phyloP scores from a whole-genome alignment of 1,140 invertebrate species.

The Coptotermes formosanus region DNA sequence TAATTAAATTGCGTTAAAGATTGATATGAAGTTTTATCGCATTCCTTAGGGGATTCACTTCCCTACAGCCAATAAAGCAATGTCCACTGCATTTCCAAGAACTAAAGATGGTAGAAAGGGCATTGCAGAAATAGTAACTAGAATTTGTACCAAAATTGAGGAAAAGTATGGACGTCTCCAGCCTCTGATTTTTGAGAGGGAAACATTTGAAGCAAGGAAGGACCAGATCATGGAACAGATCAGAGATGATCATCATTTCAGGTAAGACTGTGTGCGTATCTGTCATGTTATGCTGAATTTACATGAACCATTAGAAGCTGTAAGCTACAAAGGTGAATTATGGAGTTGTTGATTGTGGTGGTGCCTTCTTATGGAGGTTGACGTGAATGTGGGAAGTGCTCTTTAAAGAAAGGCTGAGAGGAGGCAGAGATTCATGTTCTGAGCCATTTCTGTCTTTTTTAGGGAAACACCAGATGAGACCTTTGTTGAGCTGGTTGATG shows the following conservation, averaged over 20 bases:
- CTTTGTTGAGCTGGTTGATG: conserved; percentile 36
- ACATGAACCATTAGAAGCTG: no score
- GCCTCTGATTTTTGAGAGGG: conserved; percentile 55
- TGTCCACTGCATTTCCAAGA: conserved; percentile 37
- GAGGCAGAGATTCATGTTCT: no score
- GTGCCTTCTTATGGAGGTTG: no score
- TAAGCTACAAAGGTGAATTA: no score
- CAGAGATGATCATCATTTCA: conserved; percentile 55
- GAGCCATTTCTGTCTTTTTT: background rate
- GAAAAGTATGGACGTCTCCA: conserved; percentile 59
- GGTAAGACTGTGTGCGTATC: conserved; percentile 43
- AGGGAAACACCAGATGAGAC: conserved; percentile 36
- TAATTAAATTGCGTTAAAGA: background rate
- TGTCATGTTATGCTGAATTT: no score
- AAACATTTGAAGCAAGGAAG: conserved; percentile 55
- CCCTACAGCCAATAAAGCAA: conserved; percentile 35
- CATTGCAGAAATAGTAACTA: conserved; percentile 13
- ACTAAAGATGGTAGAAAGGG: conserved; percentile 31
- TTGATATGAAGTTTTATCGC: background rate
- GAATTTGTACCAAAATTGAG: conserved; percentile 49
- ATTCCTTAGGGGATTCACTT: conserved; percentile 40
- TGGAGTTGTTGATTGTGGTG: no score
- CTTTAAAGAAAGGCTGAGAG: no score
- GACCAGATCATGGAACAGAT: conserved; percentile 55
- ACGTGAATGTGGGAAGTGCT: no score